Evolutionary conservation across 1,140 invertebrate genomes (phyloP), one percentile per base, ranked within the genome.

Genomic region (Pemphigus obesinymphae): DNA sequence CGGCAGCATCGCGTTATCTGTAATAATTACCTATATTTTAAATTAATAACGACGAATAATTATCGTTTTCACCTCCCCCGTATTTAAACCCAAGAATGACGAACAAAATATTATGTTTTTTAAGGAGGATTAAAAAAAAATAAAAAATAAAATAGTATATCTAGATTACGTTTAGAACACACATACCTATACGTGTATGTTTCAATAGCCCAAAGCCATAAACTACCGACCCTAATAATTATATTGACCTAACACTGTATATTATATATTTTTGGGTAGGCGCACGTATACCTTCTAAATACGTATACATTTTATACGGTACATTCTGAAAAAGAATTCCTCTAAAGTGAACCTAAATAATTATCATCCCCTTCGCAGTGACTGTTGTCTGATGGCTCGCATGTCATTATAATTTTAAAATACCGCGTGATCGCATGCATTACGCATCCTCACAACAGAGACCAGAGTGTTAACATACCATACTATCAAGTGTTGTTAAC

Each of bases 201-300:
- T 78, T 34, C 31, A 55, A 78, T 78, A 53, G 73, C 73, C 53
- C 23, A 31, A 1, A 78, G 73, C 10, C 50, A 78, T 55, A 78
- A 55, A 78, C 53, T 78, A 78, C 50, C 50, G 73, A 58, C 73
- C 50, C 73, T 55, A 55, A 55, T 78, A 78, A 78, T 78, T 78
- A 78, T 78, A 78, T 58, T 23, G n/a, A 40, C 15, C 15, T 17
- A 55, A 78, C 50, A 45, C 8, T 13, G 50, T 78, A 29, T 78
- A 40, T 29, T 37, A 17, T 58, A 55, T 17, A 5, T n/a, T n/a
- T n/a, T n/a, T 61, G 17, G 10, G 29, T 31, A 61, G 4, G 50
- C 40, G 6, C 11, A 37, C n/a, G 20, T 55, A 37, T 23, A n/a
- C n/a, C n/a, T n/a, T n/a, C n/a, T n/a, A n/a, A 15, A 23, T 55